Evolutionary conservation across 1,140 invertebrate species (phyloP).

Genomic region (Eciton burchellii): DNA sequence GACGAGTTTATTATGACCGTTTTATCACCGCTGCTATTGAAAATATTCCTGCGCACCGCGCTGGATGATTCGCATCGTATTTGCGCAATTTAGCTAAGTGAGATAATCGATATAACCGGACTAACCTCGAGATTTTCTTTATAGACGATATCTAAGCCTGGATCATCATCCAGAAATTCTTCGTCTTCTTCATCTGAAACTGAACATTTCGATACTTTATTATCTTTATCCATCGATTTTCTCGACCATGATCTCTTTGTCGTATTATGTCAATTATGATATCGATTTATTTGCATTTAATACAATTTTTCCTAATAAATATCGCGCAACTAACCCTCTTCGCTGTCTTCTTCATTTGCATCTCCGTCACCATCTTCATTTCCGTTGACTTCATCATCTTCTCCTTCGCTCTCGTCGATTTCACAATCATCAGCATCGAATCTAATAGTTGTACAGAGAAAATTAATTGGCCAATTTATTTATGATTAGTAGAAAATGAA

Average conservation of each 20-base stretch:
- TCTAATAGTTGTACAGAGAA: constrained; percentile 71
- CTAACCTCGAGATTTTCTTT: constrained; percentile 89
- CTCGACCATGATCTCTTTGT: no score
- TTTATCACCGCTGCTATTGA: no score
- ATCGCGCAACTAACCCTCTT: constrained; percentile 84
- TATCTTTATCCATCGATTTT: background rate
- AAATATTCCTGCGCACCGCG: background rate
- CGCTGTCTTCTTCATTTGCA: constrained; percentile 90
- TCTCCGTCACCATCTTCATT: constrained; percentile 89
- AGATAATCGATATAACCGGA: constrained; percentile 27
- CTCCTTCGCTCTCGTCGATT: constrained; percentile 89
- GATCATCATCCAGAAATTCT: constrained; percentile 87
- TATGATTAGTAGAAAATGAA: constrained; percentile 48
- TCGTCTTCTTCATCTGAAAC: constrained; percentile 87
- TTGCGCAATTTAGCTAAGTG: background rate
- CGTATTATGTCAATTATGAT: no score
- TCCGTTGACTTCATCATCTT: constrained; percentile 91
- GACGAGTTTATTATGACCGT: no score
- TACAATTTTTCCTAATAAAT: background rate
- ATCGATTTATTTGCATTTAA: no score
- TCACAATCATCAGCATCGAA: constrained; percentile 88
- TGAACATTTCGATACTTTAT: constrained; percentile 69
- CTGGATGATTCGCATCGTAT: background rate
- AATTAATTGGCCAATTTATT: constrained; percentile 48
- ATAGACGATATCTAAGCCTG: constrained; percentile 90